Base-by-base conservation (phyloP, 2,888 invertebrate species). In the Clunio marinus region DNA sequence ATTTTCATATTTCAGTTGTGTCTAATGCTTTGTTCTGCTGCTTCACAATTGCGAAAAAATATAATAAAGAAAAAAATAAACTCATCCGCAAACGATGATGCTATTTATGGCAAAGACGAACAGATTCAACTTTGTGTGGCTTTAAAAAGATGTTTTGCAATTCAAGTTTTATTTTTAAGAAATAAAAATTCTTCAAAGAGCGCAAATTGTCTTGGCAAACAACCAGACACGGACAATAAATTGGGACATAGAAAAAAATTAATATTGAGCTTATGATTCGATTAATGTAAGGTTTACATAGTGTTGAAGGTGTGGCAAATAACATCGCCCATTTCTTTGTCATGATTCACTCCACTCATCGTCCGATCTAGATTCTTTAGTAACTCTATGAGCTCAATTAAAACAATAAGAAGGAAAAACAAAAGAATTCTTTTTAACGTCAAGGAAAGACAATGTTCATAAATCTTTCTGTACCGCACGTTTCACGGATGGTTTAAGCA, bases 61-160 rank as follows among this genome's bases (percentile, higher is more conserved):
- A n/a, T n/a, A n/a, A n/a, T n/a, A n/a, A n/a, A n/a, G n/a, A n/a
- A n/a, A n/a, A n/a, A n/a, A n/a, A n/a, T n/a, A n/a, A n/a, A n/a
- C n/a, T 13, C 51, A 51, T 51, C 51, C 17, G 51, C 51, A 51
- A 51, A 51, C 22, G 51, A 51, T 51, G 51, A 51, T 45, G 45
- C 45, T 45, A 45, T 45, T 45, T 45, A 45, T 45, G 45, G 45
- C 45, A 45, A 45, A 15, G n/a, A 15, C 45, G 45, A 15, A 7
- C 15, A 5, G 15, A 45, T 5, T n/a, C 45, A 10, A 4, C 45
- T 45, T 15, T 15, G 51, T 51, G 13, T 51, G 13, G 5, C 41
- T 51, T 51, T 8, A 51, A 22, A 32, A 7, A 7, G 7, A 13
- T 51, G 51, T 51, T 51, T 32, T 51, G 20, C 51, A 22, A 51